phyloP scores from a whole-genome alignment of 37 sponge, comb jelly and placozoan species.

The Petrosia ficiformis region DNA sequence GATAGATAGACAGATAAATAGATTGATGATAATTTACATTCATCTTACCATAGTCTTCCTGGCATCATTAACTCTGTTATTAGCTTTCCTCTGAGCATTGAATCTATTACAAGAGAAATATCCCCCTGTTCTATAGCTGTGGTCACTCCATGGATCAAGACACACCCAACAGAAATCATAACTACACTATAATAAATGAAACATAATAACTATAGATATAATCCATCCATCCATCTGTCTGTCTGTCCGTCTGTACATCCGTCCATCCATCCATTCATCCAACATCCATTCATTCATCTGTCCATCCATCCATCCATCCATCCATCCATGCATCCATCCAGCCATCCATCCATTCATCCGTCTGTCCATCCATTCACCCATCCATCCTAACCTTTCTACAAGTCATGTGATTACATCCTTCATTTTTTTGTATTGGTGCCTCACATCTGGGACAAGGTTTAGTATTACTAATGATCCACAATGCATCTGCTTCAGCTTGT shows the following conservation, averaged over 20 bases:
- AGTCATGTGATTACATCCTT: slow-evolving; percentile 81
- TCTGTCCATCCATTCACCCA: too few species aligned
- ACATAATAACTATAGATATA: not conserved
- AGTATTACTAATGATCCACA: slow-evolving; percentile 59
- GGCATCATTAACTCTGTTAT: slow-evolving; percentile 27
- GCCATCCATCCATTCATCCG: too few species aligned
- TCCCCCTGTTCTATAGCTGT: slow-evolving; percentile 69
- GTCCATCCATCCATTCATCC: too few species aligned
- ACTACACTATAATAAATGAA: slow-evolving; percentile 49
- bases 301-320: too few species aligned
- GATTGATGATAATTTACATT: not conserved
- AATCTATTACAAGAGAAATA: slow-evolving; percentile 80
- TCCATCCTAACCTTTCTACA: slow-evolving; percentile 73
- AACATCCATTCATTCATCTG: too few species aligned
- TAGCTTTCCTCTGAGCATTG: slow-evolving; percentile 28
- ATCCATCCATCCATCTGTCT: not conserved
- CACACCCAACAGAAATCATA: slow-evolving; percentile 85
- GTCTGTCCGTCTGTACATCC: too few species aligned
- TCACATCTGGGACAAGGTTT: slow-evolving; percentile 76
- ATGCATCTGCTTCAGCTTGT: slow-evolving; percentile 52
- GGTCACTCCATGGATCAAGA: slow-evolving; percentile 65
- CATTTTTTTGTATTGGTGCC: slow-evolving; percentile 72
- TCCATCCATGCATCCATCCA: too few species aligned
- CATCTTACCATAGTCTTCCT: slow-evolving; percentile 27
- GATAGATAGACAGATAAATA: too few species aligned